Conservation (phyloP, 2,888 invertebrate species). For the Synanthedon myopaeformis region DNA sequence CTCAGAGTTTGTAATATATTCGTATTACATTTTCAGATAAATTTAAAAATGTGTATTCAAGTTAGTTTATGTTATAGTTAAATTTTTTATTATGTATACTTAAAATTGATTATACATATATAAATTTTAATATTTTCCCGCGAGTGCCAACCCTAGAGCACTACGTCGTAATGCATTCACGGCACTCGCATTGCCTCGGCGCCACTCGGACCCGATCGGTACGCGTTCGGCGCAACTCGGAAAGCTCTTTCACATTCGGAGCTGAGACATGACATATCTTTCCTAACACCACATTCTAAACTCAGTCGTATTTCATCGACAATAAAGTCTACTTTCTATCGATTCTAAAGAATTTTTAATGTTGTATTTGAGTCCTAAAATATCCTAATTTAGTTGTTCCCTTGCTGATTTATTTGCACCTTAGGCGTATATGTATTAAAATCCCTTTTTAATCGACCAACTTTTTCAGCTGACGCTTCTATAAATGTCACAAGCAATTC, state of each 20-base stretch:
- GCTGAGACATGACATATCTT: slow-evolving; percentile 54
- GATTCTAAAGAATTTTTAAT: slow-evolving; percentile 28
- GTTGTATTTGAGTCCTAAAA: slow-evolving; percentile 57
- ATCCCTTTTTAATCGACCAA: slow-evolving; percentile 19
- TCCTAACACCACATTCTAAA: slow-evolving; percentile 19
- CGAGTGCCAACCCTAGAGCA: slow-evolving; percentile 38
- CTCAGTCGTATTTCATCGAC: slow-evolving; percentile 8
- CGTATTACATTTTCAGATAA: no score
- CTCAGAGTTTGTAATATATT: no score
- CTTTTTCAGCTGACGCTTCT: slow-evolving; percentile 63
- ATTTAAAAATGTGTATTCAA: no score
- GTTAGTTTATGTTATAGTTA: no score
- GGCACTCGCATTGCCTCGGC: slow-evolving; percentile 59
- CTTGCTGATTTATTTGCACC: slow-evolving; percentile 7
- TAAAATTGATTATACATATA: background rate
- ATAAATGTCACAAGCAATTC: slow-evolving; percentile 44
- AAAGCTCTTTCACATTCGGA: slow-evolving; percentile 61
- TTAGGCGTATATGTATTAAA: slow-evolving; percentile 16
- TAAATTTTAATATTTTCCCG: background rate
- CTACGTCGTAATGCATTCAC: slow-evolving; percentile 63
- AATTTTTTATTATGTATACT: no score
- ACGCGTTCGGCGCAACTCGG: slow-evolving; percentile 57
- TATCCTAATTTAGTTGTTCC: slow-evolving; percentile 43
- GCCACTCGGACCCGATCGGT: slow-evolving; percentile 67
- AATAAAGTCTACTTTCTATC: slow-evolving; percentile 1